Percentiles rank a stretch among this genome's conserved stretches.
phyloP scores from a whole-genome alignment of 1,140 invertebrate species.

The Drosophila tristis region DNA sequence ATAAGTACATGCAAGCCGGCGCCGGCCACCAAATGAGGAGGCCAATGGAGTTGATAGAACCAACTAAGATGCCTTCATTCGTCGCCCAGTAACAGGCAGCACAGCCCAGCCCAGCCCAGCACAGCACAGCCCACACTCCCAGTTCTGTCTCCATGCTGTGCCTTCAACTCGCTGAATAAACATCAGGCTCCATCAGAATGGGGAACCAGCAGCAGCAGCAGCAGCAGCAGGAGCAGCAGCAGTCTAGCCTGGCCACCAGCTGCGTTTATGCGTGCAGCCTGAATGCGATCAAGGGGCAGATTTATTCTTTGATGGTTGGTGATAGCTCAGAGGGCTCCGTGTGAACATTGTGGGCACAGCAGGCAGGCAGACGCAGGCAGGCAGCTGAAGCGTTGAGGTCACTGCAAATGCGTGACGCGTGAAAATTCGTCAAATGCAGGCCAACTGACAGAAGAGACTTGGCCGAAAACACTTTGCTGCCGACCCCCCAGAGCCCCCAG shows the following conservation, averaged over 20 bases:
- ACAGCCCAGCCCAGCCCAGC: background rate
- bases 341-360: too few species aligned
- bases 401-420: conserved; percentile 65
- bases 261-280: background rate
- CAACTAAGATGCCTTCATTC: conserved; percentile 38
- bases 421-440: conserved; percentile 70
- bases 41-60: conserved; percentile 64
- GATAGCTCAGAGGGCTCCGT: too few species aligned
- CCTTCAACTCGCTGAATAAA: conserved; percentile 24
- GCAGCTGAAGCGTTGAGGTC: conserved; percentile 61
- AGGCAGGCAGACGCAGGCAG: background rate
- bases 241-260: background rate
- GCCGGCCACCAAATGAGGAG: conserved; percentile 45
- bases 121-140: background rate
- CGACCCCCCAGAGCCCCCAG: background rate
- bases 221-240: background rate
- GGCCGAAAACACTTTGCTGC: background rate
- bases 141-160: background rate
- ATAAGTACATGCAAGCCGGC: conserved; percentile 56
- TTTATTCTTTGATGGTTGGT: too few species aligned
- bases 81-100: conserved; percentile 3
- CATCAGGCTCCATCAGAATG: conserved; percentile 13
- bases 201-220: background rate
- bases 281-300: too few species aligned
- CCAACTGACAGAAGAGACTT: conserved; percentile 43